Percentiles rank a stretch among this genome's conserved stretches.
phyloP scores from a whole-genome alignment of 2,888 invertebrate species.

The Oscheius sp. region DNA sequence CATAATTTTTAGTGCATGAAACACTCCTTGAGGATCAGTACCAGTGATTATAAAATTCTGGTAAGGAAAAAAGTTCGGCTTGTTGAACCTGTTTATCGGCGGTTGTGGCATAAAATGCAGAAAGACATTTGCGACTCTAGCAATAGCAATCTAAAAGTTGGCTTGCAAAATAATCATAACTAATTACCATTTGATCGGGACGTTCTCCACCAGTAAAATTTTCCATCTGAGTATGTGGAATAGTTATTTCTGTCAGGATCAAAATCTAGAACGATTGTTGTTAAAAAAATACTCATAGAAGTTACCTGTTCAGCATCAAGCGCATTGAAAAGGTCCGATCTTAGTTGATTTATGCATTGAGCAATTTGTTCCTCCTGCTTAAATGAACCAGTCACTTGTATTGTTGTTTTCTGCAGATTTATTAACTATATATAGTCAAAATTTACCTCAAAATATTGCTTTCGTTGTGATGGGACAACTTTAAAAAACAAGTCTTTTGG shows the following conservation, averaged over 20 bases:
- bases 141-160: background rate
- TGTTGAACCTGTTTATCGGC: background rate
- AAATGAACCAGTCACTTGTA: conserved; percentile 2
- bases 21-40: background rate
- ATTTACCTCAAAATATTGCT: conserved; percentile 3
- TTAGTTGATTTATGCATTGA: background rate
- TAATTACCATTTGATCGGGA: conserved; percentile 1
- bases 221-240: conserved; percentile 2
- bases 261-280: background rate
- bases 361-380: background rate
- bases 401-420: background rate
- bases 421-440: background rate
- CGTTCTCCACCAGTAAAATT: conserved; percentile 6
- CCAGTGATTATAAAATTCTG: conserved; percentile 14
- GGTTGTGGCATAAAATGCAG: conserved; percentile 10
- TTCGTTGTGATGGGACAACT: background rate
- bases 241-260: conserved; percentile 3
- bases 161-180: background rate
- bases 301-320: background rate
- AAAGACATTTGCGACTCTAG: background rate
- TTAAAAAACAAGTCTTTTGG: background rate
- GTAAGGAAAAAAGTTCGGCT: background rate
- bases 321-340: background rate
- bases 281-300: background rate
- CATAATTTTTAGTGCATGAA: conserved; percentile 16